A percentile compares a stretch with the other conserved stretches of the same genome.
These are phyloP conservation scores for Halichoeres trimaculatus DNA, from an alignment of 2,113 vertebrate species.

Conservation along the genomic window DNA sequence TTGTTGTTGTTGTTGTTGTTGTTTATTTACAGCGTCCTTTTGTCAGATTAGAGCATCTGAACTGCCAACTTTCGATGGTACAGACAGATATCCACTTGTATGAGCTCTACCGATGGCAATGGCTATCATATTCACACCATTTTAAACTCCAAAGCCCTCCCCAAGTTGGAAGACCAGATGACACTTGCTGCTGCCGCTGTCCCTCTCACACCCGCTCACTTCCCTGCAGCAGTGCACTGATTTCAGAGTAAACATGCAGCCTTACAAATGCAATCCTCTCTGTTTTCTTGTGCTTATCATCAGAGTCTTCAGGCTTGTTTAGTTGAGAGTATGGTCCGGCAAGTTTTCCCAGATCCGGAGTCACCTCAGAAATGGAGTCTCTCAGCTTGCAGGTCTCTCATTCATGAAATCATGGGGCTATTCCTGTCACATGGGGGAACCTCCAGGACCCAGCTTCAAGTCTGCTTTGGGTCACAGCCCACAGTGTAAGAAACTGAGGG, in stretches of 20 bases:
- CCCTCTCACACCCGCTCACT: slow-evolving; percentile 53
- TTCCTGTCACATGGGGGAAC: slow-evolving; percentile 75
- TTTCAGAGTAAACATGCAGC: slow-evolving; percentile 39
- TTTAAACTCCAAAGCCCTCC: slow-evolving; percentile 84
- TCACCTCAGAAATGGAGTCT: slow-evolving; percentile 31
- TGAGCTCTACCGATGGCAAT: slow-evolving; percentile 60
- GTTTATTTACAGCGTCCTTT: slow-evolving; percentile 58
- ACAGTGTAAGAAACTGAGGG: slow-evolving; percentile 37
- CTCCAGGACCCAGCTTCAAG: slow-evolving; percentile 51
- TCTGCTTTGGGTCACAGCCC: slow-evolving; percentile 54
- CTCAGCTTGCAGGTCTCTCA: slow-evolving; percentile 59
- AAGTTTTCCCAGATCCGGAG: slow-evolving; percentile 9
- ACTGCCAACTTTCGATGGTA: slow-evolving; percentile 65
- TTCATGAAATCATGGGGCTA: slow-evolving; percentile 77
- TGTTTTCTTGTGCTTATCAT: background rate
- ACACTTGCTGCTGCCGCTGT: slow-evolving; percentile 75
- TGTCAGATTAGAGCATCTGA: slow-evolving; percentile 63
- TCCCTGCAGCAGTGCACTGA: slow-evolving; percentile 1
- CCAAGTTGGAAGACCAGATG: slow-evolving; percentile 77
- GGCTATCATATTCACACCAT: slow-evolving; percentile 81
- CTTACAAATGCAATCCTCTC: background rate
- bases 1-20: slow-evolving; percentile 37
- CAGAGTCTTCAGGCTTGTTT: slow-evolving; percentile 1
- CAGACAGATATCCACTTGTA: slow-evolving; percentile 72
- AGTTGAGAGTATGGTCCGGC: background rate